Conservation (phyloP, 1,140 invertebrate genomes). For the Neodiprion pinetum region DNA sequence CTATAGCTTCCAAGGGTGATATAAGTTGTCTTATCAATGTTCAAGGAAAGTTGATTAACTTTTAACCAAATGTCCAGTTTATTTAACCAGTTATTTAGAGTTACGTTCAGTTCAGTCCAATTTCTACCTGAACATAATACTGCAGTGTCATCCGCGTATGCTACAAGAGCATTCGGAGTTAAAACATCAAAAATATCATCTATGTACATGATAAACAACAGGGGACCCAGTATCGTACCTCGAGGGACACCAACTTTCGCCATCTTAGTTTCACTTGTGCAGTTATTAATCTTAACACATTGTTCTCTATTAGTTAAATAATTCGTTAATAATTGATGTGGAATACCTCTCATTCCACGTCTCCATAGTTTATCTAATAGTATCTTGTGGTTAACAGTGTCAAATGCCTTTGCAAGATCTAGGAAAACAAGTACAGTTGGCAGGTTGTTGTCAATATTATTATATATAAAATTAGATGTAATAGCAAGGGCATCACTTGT, state of each 20-base stretch:
- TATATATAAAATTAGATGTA: not conserved
- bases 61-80: slow-evolving; percentile 18
- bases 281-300: slow-evolving; percentile 22
- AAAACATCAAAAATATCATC: slow-evolving; percentile 21
- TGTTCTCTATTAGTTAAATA: slow-evolving; percentile 40
- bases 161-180: not conserved
- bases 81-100: not conserved
- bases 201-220: slow-evolving; percentile 30
- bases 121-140: too few relatives aligned
- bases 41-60: slow-evolving; percentile 11
- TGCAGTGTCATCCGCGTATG: slow-evolving; percentile 20
- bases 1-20: not conserved
- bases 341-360: slow-evolving; percentile 35
- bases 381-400: slow-evolving; percentile 25
- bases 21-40: not conserved
- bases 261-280: slow-evolving; percentile 5
- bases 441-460: not conserved
- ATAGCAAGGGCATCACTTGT: not conserved
- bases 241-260: slow-evolving; percentile 24
- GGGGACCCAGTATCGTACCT: slow-evolving; percentile 27
- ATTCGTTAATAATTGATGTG: slow-evolving; percentile 34
- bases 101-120: too few relatives aligned
- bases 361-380: slow-evolving; percentile 37
- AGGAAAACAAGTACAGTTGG: not conserved
- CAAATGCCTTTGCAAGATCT: not conserved